Percentiles rank a stretch among this genome's conserved stretches.
Evolutionary conservation across 2,113 vertebrate genomes (phyloP).

Genomic region (Chaetodon trifascialis): DNA sequence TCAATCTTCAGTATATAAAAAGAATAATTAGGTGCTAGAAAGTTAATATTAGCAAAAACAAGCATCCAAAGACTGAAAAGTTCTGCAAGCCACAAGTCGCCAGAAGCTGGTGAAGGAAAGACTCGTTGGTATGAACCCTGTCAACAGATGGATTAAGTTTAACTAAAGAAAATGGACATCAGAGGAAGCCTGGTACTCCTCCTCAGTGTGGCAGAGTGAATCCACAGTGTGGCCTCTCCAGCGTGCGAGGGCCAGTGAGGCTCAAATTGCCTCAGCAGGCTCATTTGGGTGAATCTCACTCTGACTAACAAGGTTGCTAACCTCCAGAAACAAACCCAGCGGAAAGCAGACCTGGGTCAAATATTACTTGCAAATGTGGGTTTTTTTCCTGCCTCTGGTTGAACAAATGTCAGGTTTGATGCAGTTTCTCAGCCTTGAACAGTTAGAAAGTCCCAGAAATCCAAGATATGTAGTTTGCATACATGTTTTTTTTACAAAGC

Average conservation of each 20-base stretch:
- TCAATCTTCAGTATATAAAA: not conserved
- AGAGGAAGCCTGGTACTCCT: not conserved
- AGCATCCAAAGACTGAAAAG: not conserved
- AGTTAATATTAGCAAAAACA: slow-evolving; percentile 7
- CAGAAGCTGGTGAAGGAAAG: not conserved
- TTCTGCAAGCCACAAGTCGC: not conserved
- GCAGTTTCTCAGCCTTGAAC: not conserved
- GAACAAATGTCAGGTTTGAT: not conserved
- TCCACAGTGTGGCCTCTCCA: not conserved
- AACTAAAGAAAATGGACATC: not conserved
- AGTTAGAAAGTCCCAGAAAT: not conserved
- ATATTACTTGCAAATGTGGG: slow-evolving; percentile 2
- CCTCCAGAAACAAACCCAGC: not conserved
- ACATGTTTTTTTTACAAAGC: not conserved
- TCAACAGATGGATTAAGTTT: not conserved
- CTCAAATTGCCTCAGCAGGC: slow-evolving; percentile 38
- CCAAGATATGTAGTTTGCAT: not conserved
- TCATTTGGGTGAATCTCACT: slow-evolving; percentile 15
- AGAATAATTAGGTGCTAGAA: not conserved
- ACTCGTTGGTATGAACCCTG: not conserved
- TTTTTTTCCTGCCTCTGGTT: not conserved
- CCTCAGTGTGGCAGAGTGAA: not conserved
- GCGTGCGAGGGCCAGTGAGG: not conserved
- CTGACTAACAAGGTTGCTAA: slow-evolving; percentile 17
- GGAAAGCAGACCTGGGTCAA: slow-evolving; percentile 13